phyloP scores from a whole-genome alignment of 2,888 invertebrate genomes.

The Lomographa bimaculata region DNA sequence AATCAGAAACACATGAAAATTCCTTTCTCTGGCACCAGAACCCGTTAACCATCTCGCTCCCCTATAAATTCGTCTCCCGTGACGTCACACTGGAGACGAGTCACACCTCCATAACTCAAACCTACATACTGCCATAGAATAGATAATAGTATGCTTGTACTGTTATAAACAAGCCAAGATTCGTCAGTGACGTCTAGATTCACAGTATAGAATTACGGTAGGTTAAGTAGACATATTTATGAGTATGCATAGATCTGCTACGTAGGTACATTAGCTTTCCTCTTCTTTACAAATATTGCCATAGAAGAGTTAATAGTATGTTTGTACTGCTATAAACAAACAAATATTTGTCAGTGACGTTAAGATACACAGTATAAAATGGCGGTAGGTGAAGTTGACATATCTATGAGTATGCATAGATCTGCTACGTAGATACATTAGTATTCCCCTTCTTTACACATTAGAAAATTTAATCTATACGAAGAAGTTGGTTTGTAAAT shows the following conservation, averaged over 20 bases:
- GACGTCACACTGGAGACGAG: conserved; percentile 51
- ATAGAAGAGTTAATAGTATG: too few relatives aligned
- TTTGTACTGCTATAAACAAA: conserved; percentile 67
- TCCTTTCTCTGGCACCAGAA: not conserved
- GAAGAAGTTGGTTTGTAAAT: too few relatives aligned
- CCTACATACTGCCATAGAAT: conserved; percentile 44
- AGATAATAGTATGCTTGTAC: too few relatives aligned
- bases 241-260: not conserved
- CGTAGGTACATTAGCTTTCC: too few relatives aligned
- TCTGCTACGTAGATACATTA: too few relatives aligned
- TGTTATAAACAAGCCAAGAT: conserved; percentile 63
- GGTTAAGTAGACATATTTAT: too few relatives aligned
- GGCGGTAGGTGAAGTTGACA: too few relatives aligned
- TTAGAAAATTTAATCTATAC: too few relatives aligned
- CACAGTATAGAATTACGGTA: not conserved
- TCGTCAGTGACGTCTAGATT: conserved; percentile 30
- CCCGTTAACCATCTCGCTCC: conserved; percentile 29
- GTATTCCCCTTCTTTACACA: too few relatives aligned
- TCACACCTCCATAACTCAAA: conserved; percentile 62
- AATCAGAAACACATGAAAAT: too few relatives aligned
- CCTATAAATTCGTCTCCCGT: conserved; percentile 56
- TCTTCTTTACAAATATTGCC: too few relatives aligned
- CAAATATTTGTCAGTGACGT: conserved; percentile 43
- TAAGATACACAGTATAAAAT: conserved; percentile 1
- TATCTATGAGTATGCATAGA: too few relatives aligned